Conservation (phyloP, 2,888 invertebrate species). For the Lasius fuliginosus region DNA sequence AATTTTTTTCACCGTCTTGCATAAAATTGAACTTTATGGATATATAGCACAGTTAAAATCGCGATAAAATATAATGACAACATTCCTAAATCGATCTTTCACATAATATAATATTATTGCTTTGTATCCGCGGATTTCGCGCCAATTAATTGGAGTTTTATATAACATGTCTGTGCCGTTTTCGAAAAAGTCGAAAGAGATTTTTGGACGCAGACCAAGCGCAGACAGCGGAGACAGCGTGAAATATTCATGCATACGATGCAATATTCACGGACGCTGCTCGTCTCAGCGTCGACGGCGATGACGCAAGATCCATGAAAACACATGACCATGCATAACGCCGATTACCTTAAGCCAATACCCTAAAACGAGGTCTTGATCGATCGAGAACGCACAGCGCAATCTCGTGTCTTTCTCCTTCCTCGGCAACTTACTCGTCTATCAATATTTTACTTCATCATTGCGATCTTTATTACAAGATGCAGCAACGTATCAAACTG, state of each 20-base stretch:
- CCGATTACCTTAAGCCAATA: slow-evolving; percentile 46
- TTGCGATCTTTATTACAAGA: not conserved
- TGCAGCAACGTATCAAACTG: not conserved
- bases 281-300: slow-evolving; percentile 30
- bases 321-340: slow-evolving; percentile 46
- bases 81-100: not conserved
- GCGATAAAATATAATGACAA: not conserved
- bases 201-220: slow-evolving; percentile 43
- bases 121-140: not conserved
- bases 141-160: slow-evolving; percentile 8
- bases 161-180: not conserved
- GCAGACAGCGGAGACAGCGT: not conserved
- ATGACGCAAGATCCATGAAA: slow-evolving; percentile 47
- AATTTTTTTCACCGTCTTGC: not conserved
- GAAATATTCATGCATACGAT: slow-evolving; percentile 50
- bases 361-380: slow-evolving; percentile 48
- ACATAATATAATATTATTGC: not conserved
- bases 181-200: slow-evolving; percentile 12
- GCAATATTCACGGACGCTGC: slow-evolving; percentile 47
- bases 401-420: slow-evolving; percentile 9
- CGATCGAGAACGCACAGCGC: slow-evolving; percentile 31
- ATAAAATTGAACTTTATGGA: not conserved
- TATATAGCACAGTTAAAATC: not conserved
- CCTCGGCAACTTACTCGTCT: not conserved
- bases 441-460: slow-evolving; percentile 1